A percentile compares a stretch with the other conserved stretches of the same genome.
Conservation (phyloP, 2,797 vertebrate species). For the Myotis pilosus region DNA sequence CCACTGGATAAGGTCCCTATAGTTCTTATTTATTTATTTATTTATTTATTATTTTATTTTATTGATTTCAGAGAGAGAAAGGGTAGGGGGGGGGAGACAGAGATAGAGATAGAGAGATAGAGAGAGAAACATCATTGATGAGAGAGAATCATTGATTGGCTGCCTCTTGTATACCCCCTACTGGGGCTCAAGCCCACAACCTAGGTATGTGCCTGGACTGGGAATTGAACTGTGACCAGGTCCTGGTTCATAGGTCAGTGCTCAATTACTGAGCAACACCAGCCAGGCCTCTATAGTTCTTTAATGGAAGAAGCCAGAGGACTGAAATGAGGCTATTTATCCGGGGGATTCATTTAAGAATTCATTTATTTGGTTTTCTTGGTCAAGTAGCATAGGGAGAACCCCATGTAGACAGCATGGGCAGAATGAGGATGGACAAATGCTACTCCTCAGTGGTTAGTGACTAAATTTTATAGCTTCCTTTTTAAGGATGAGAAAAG, state of each 20-base stretch:
- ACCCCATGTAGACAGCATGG: background rate
- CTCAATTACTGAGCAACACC: no score
- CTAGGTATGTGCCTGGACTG: no score
- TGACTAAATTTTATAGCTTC: background rate
- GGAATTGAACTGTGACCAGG: no score
- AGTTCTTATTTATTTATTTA: background rate
- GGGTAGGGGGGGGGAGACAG: no score
- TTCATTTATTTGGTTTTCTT: constrained; percentile 22
- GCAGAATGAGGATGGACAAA: background rate
- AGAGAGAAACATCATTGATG: no score
- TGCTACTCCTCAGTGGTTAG: background rate
- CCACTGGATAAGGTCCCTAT: background rate
- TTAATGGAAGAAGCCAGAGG: constrained; percentile 19
- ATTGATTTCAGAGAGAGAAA: no score
- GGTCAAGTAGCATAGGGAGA: background rate
- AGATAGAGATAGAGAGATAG: no score
- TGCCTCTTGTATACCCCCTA: no score
- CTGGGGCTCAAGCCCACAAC: no score
- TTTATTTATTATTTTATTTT: no score
- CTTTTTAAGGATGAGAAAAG: background rate
- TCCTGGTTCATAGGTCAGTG: no score
- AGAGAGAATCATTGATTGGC: no score
- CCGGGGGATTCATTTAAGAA: background rate
- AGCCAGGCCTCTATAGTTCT: background rate
- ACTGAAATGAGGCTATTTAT: background rate